Evolutionary conservation across 2,888 invertebrate genomes (phyloP), one percentile per base, ranked within the genome.

Genomic region (Neoaliturus tenellus): DNA sequence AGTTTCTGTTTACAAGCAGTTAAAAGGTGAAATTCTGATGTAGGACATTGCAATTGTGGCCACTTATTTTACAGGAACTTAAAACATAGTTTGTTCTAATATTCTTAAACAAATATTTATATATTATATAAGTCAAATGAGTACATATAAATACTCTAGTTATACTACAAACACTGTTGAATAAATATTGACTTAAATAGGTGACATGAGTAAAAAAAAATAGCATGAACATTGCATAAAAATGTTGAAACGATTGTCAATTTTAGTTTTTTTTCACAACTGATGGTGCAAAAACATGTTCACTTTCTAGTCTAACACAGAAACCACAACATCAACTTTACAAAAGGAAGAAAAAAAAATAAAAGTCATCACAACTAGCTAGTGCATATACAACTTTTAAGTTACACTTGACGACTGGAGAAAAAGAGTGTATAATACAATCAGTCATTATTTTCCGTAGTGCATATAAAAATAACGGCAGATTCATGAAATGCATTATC

Each of bases 241-340:
- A 73, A 55, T 71, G 23, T 33, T 48, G 35, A 55, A 73, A 82
- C 82, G 82, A 82, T 82, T 82, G 82, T 82, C 82, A 82, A 55
- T 82, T 82, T 62, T 62, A 62, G 62, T 62, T 62, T 62, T 51
- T 39, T 39, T 81, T 25, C 35, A 51, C 20, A 48, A 82, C 55
- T 73, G 73, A 33, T 55, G 69, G 48, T 73, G 82, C 73, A 51
- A 51, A 82, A 71, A 82, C 48, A 81, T 81, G 62, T 39, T 81
- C 67, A 81, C 81, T 81, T 33, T 39, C 71, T 73, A 55, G 14
- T 55, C 73, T 73, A 82, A 82, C 82, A 82, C 73, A 73, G 51
- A 73, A n/a, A 73, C 82, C 82, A 82, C 82, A 82, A 82, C 82
- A 82, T 55, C 82, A 12, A 82, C 73, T 71, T 48, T 78, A 78